These are phyloP conservation scores for fruit fly (Drosophila melanogaster) DNA, from an alignment of 1,140 invertebrate species.

Conservation along the genomic window DNA sequence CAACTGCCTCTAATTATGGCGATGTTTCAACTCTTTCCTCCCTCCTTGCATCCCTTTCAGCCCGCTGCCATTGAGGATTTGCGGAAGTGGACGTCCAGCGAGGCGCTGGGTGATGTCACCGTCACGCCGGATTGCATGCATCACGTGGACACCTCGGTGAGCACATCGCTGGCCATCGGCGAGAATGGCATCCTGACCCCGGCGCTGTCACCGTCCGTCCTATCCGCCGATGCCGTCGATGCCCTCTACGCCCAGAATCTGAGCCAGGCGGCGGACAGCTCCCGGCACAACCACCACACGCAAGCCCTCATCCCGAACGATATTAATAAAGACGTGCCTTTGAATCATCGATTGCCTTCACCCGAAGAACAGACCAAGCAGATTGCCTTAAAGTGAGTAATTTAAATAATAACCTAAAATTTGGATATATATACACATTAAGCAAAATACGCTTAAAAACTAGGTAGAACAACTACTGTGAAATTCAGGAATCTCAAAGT, in stretches of 20 bases:
- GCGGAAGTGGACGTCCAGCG: conserved; percentile 92
- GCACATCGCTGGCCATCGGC: conserved; percentile 77
- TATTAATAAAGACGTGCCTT: conserved; percentile 88
- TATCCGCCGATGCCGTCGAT: conserved; percentile 79
- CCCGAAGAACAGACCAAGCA: conserved; percentile 92
- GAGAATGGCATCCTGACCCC: conserved; percentile 79
- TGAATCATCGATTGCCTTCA: conserved; percentile 92
- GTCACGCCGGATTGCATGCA: conserved; percentile 90
- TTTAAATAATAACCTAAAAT: no score
- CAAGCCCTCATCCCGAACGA: conserved; percentile 75
- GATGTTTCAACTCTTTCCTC: conserved; percentile 27
- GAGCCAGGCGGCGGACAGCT: conserved; percentile 72
- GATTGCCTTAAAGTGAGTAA: conserved; percentile 90
- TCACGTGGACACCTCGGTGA: conserved; percentile 82
- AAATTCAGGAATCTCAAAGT: no score
- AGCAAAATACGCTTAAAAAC: no score
- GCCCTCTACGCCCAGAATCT: conserved; percentile 76
- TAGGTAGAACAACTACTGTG: no score
- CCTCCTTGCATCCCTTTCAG: conserved; percentile 84
- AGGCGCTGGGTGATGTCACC: conserved; percentile 92
- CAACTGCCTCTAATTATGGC: conserved; percentile 69
- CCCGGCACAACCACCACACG: conserved; percentile 47
- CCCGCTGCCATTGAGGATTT: conserved; percentile 92
- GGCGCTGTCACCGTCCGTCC: conserved; percentile 82
- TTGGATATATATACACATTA: background rate